Evolutionary conservation across 2,797 vertebrate species (phyloP).

Genomic region (Percopsis omiscomaycus): DNA sequence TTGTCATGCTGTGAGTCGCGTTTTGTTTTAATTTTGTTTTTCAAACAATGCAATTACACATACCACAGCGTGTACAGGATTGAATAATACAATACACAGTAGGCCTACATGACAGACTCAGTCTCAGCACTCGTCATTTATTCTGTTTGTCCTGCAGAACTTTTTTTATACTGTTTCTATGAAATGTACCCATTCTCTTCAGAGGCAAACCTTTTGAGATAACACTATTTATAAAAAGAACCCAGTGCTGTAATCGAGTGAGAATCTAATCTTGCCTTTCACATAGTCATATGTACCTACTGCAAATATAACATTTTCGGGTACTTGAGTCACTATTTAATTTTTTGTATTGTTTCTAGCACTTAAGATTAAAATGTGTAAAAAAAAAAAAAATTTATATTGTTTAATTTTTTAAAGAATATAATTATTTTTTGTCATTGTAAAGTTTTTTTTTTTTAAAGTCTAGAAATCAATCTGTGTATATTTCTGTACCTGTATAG

Average conservation of each 20-base stretch:
- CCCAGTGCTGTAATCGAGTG: constrained; percentile 79
- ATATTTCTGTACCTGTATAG: constrained; percentile 98
- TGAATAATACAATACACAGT: constrained; percentile 65
- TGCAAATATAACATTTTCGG: constrained; percentile 81
- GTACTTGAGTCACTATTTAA: constrained; percentile 95
- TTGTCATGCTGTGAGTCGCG: constrained; percentile 69
- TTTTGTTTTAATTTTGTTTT: constrained; percentile 37
- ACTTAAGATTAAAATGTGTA: constrained; percentile 96
- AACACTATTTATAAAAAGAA: constrained; percentile 81
- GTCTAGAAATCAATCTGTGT: constrained; percentile 91
- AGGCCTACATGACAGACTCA: not conserved
- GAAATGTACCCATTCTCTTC: constrained; percentile 82
- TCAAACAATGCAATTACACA: constrained; percentile 67
- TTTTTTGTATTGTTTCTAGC: constrained; percentile 89
- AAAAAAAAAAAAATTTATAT: constrained; percentile 90
- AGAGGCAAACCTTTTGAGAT: constrained; percentile 74
- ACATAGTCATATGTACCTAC: constrained; percentile 79
- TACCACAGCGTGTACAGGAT: constrained; percentile 63
- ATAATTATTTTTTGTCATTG: constrained; percentile 92
- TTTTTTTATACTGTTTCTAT: constrained; percentile 84
- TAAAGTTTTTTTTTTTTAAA: constrained; percentile 89
- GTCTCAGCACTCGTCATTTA: constrained; percentile 60
- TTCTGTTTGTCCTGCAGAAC: constrained; percentile 83
- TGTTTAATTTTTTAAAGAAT: constrained; percentile 82
- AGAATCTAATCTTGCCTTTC: constrained; percentile 82